Evolutionary conservation across 1,140 invertebrate genomes (phyloP).

Genomic region (Uloborus diversus): DNA sequence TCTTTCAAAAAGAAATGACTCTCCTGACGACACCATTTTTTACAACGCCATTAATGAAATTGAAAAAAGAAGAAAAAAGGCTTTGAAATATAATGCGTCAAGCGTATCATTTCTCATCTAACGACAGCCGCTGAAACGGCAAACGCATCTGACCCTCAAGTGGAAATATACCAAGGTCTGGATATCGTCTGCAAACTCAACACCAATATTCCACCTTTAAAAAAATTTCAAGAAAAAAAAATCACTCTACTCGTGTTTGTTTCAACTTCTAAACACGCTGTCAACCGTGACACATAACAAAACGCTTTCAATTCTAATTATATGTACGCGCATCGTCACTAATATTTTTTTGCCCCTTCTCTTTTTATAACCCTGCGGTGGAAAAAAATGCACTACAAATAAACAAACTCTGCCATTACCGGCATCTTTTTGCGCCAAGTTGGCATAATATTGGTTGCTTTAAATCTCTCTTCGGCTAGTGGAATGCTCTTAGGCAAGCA

Average conservation of each 20-base stretch:
- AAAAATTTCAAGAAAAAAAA: neutral
- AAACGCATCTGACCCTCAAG: too few relatives aligned
- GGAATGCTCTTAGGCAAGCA: constrained; percentile 6
- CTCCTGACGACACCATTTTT: too few relatives aligned
- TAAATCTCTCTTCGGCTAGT: constrained; percentile 23
- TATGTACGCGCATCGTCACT: constrained; percentile 5
- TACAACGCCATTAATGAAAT: too few relatives aligned
- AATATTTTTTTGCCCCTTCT: neutral
- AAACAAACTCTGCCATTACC: constrained; percentile 44
- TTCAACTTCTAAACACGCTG: constrained; percentile 29
- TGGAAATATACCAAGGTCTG: neutral
- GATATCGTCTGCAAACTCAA: neutral
- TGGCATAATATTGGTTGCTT: constrained; percentile 50
- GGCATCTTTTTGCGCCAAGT: constrained; percentile 53
- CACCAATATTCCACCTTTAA: neutral
- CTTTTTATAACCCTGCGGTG: neutral
- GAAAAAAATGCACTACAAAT: constrained; percentile 12
- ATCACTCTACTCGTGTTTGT: constrained; percentile 7
- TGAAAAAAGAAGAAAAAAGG: too few relatives aligned
- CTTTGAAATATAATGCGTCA: too few relatives aligned
- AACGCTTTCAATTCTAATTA: constrained; percentile 41
- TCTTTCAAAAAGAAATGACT: too few relatives aligned
- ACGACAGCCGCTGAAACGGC: too few relatives aligned
- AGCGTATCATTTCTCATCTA: too few relatives aligned
- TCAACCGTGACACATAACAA: constrained; percentile 47